Evolutionary conservation across 2,888 invertebrate species (phyloP), one percentile per base, ranked within the genome.

Genomic region (Lasioglossum calceatum): DNA sequence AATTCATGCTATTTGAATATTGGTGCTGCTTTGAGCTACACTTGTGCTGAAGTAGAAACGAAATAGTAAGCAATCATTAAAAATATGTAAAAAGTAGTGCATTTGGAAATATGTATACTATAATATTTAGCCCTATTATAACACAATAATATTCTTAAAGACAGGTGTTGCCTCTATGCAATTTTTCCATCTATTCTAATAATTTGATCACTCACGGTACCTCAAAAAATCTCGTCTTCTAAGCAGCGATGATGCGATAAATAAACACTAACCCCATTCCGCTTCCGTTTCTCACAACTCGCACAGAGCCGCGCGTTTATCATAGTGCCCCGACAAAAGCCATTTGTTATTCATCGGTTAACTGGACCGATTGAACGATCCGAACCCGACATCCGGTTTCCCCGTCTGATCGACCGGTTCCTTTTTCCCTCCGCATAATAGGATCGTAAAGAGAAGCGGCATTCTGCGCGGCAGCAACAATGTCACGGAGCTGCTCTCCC

Each of bases 401-500:
- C 10, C 70, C 36, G 70, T 23, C 39, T 39, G 70, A 70, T 70
- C 70, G 70, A 70, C 23, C 36, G 70, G 39, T 70, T 39, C 70
- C 39, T 70, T 70, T 39, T 23, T 70, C 70, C 70, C 36, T 19
- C 4, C 10, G 19, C 19, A 70, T 39, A 70, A 70, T 70, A 70
- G 70, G 39, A 70, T 70, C 70, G 70, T 70, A 70, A 70, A 70
- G 70, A 70, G 70, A 32, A 23, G 36, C 36, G 36, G 67, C 36
- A n/a, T 44, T 39, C 36, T 27, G 36, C 19, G 72, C 27, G 36
- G 54, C 23, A 54, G 23, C 54, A n/a, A 54, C 79, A 58, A 71
- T 77, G 77, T 77, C 76, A 85, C 81, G 73, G 39, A 85, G 50
- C 76, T 58, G 61, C 36, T 71, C 54, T 61, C 27, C 27, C 61